These are phyloP conservation scores for Conger conger DNA, from an alignment of 2,113 vertebrate species.

Conservation along the genomic window DNA sequence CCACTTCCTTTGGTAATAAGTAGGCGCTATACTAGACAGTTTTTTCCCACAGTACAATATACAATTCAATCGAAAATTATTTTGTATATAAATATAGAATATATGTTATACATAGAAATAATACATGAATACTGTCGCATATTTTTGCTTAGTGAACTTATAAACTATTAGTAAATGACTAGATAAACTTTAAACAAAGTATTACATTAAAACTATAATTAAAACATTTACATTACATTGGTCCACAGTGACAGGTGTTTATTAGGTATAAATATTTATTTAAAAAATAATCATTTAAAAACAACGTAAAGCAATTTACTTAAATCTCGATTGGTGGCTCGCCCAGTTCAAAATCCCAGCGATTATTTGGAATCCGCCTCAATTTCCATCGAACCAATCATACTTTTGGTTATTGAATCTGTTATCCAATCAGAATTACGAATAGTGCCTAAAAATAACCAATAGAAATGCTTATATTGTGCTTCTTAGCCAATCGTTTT, in stretches of 20 bases:
- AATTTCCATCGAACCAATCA: slow-evolving; percentile 21
- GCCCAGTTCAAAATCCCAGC: not conserved
- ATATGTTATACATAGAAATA: not conserved
- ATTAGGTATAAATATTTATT: too few species aligned
- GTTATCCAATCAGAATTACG: not conserved
- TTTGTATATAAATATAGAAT: slow-evolving; percentile 18
- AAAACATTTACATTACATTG: not conserved
- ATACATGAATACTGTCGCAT: not conserved
- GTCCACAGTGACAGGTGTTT: not conserved
- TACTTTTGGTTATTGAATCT: not conserved
- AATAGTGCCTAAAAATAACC: not conserved
- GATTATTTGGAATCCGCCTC: slow-evolving; percentile 13
- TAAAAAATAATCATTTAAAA: too few species aligned
- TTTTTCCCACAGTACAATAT: not conserved
- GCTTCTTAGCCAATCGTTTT: slow-evolving; percentile 7
- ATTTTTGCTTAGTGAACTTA: not conserved
- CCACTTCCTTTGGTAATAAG: slow-evolving; percentile 46
- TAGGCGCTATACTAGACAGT: not conserved
- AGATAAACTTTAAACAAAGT: not conserved
- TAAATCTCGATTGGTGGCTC: too few species aligned
- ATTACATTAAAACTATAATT: not conserved
- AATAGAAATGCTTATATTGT: not conserved
- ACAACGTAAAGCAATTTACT: too few species aligned
- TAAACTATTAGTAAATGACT: not conserved
- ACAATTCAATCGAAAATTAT: too few species aligned